Base-by-base conservation (phyloP, 1,140 invertebrate genomes). In the Halotydeus destructor region DNA sequence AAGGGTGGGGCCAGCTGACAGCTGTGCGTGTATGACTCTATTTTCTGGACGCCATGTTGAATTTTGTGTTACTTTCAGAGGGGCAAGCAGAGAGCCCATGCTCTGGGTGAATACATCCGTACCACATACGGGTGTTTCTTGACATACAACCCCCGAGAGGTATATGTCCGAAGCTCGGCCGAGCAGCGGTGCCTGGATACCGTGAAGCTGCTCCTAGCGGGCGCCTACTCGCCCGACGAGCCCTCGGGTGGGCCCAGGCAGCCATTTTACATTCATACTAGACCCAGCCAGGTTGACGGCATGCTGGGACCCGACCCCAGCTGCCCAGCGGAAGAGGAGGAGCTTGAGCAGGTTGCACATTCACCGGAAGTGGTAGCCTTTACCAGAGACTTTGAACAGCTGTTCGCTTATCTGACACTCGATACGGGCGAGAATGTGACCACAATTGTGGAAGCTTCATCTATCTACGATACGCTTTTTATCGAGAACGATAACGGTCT, bases 81-180 rank as follows among this genome's bases (percentile, higher is more conserved):
- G 12, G 47, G 47, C 21, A 47, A 47, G 25, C 22, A 41, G 5
- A 30, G 47, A 23, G 46, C 46, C 43, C 46, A 46, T 28, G 22
- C 27, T 16, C 35, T 48, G 11, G 47, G 47, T 23, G 5, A n/a
- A 11, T 48, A 48, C 25, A 9, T 46, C 4, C 23, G 38, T 14
- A 14, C 16, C 18, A 21, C 31, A 38, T 48, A 48, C 39, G 31
- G 18, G 3, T 12, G 27, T 19, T 48, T 48, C 36, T 24, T 48
- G 2, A 26, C 11, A 14, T 2, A 22, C 16, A 21, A 22, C 18
- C 38, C 39, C 5, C 28, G 27, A n/a, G 31, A 47, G 24, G 32
- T 26, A 4, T 41, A 42, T 27, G 33, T 41, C 25, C 28, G 47
- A 16, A 41, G 38, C 18, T 45, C 47, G n/a, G 44, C 8, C 8